Conservation (phyloP, 2,797 vertebrate genomes). For the Hephaestus fuliginosus region DNA sequence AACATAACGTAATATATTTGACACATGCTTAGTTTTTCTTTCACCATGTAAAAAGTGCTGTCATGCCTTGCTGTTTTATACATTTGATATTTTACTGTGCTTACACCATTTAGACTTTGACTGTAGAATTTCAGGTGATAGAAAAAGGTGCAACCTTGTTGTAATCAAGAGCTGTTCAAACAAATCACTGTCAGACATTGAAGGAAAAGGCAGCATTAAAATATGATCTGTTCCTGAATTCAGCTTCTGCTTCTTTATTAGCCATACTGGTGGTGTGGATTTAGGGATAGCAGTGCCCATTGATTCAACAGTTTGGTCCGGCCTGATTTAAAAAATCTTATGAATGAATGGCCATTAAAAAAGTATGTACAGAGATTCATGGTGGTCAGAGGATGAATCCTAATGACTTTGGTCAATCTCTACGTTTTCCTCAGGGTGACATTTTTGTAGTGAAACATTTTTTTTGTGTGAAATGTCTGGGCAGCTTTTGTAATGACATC, state of each 20-base stretch:
- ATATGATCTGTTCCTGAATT: constrained; percentile 30
- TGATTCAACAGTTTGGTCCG: neutral
- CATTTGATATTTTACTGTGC: constrained; percentile 58
- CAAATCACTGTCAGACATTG: constrained; percentile 33
- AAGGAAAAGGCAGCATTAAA: constrained; percentile 59
- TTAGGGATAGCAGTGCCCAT: too few relatives aligned
- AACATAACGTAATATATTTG: constrained; percentile 71
- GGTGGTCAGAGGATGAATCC: neutral
- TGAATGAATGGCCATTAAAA: too few relatives aligned
- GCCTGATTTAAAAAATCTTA: neutral
- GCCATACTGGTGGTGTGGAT: neutral
- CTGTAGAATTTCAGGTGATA: constrained; percentile 43
- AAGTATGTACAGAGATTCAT: neutral
- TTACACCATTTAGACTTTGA: constrained; percentile 50
- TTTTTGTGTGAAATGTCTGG: neutral
- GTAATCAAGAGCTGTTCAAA: constrained; percentile 46
- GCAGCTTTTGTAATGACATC: neutral
- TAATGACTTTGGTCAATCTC: neutral
- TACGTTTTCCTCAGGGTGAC: neutral
- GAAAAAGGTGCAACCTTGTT: constrained; percentile 43
- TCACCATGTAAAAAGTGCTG: constrained; percentile 63
- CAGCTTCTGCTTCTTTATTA: neutral
- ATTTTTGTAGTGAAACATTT: neutral
- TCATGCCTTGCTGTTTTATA: constrained; percentile 66
- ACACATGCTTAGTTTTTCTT: constrained; percentile 62